Evolutionary conservation across 1,140 invertebrate genomes (phyloP).

Genomic region (Dermatophagoides farinae): DNA sequence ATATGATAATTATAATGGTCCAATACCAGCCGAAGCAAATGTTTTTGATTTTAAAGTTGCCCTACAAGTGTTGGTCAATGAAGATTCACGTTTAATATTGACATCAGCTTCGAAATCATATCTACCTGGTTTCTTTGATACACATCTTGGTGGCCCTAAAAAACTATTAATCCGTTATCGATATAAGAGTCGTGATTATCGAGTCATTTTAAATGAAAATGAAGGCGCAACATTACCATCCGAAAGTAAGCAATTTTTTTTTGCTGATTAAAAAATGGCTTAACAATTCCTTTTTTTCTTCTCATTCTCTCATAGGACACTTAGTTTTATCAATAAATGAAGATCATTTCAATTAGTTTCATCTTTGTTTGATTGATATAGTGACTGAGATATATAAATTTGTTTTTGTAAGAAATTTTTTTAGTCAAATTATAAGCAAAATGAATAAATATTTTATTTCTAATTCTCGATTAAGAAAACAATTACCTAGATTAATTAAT

Average conservation of each 20-base stretch:
- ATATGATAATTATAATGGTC: not conserved
- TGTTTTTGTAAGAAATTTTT: no score
- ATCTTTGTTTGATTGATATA: no score
- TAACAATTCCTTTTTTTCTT: no score
- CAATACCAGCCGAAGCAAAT: slow-evolving; percentile 27
- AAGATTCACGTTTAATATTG: slow-evolving; percentile 54
- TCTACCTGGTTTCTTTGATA: slow-evolving; percentile 88
- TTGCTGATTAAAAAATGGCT: no score
- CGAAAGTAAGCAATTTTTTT: slow-evolving; percentile 30
- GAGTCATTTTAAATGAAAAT: slow-evolving; percentile 54
- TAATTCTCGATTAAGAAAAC: no score
- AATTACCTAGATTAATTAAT: no score
- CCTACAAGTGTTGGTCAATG: slow-evolving; percentile 75
- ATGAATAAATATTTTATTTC: no score
- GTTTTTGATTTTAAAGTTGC: slow-evolving; percentile 79
- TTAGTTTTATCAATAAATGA: no score
- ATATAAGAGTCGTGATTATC: slow-evolving; percentile 52
- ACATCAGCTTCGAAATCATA: slow-evolving; percentile 71
- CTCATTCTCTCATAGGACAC: no score
- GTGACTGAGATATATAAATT: no score
- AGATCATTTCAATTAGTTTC: no score
- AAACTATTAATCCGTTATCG: slow-evolving; percentile 62
- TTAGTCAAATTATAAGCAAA: no score
- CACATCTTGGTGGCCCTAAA: slow-evolving; percentile 80
- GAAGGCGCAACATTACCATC: slow-evolving; percentile 54